These are phyloP conservation scores for Falcaria lacertinaria DNA, from an alignment of 2,888 invertebrate species.

Conservation along the genomic window DNA sequence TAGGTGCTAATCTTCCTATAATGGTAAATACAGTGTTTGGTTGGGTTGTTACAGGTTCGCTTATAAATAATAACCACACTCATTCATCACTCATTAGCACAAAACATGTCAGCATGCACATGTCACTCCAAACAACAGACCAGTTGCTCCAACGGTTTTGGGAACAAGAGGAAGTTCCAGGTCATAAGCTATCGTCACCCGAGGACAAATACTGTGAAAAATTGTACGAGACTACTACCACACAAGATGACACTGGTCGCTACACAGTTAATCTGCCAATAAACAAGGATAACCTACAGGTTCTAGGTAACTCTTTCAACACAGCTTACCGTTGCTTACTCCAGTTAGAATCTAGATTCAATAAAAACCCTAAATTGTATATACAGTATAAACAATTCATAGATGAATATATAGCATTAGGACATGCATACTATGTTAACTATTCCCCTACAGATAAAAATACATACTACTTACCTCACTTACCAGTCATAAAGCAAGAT, in stretches of 20 bases:
- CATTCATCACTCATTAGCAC: too few species aligned
- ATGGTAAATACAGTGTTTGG: not conserved
- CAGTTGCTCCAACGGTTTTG: slow-evolving; percentile 5
- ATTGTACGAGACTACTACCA: slow-evolving; percentile 8
- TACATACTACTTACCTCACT: slow-evolving; percentile 5
- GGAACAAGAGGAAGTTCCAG: slow-evolving; percentile 8
- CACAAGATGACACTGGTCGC: slow-evolving; percentile 2
- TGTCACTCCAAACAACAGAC: not conserved
- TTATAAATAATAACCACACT: too few species aligned
- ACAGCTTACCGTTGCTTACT: slow-evolving; percentile 13
- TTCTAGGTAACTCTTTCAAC: slow-evolving; percentile 14
- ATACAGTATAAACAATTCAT: slow-evolving; percentile 11
- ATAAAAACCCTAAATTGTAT: slow-evolving; percentile 6
- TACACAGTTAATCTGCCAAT: slow-evolving; percentile 8
- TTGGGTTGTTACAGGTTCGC: slow-evolving; percentile 9
- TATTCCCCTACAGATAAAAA: slow-evolving; percentile 5
- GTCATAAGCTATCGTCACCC: slow-evolving; percentile 1
- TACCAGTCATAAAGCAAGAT: too few species aligned
- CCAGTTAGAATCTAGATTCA: slow-evolving; percentile 11
- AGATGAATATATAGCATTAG: slow-evolving; percentile 10
- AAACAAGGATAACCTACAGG: slow-evolving; percentile 1
- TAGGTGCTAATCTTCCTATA: too few species aligned
- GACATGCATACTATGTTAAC: slow-evolving; percentile 13
- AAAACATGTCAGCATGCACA: too few species aligned
- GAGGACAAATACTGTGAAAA: slow-evolving; percentile 10